Evolutionary conservation across 2,113 vertebrate species (phyloP).

Genomic region (Nesospiza acunhae): DNA sequence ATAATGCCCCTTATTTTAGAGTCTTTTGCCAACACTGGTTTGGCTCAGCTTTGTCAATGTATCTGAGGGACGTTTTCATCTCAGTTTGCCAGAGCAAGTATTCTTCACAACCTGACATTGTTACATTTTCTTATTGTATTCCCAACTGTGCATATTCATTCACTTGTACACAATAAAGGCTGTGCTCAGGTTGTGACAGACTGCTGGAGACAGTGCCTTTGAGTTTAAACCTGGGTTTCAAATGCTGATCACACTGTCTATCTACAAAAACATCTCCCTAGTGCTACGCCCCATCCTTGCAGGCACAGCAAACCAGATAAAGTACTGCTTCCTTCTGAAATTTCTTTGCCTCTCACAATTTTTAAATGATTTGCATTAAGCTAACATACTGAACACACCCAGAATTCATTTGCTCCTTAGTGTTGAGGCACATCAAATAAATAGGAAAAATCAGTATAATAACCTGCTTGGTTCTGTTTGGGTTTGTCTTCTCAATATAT

Average conservation of each 20-base stretch:
- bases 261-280: neutral
- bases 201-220: neutral
- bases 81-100: neutral
- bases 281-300: neutral
- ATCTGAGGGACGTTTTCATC: neutral
- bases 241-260: neutral
- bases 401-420: neutral
- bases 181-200: neutral
- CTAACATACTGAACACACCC: neutral
- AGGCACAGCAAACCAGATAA: neutral
- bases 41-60: neutral
- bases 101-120: neutral
- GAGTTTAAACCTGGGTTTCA: neutral
- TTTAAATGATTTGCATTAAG: neutral
- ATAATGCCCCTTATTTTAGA: neutral
- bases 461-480: neutral
- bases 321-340: neutral
- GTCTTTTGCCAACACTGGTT: neutral
- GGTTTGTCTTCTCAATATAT: neutral
- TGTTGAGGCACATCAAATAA: neutral
- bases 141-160: neutral
- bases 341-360: neutral
- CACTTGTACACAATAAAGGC: neutral
- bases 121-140: neutral
- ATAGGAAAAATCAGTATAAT: neutral